Conservation (phyloP, 2,888 invertebrate species). For the Diadegma fenestrale region DNA sequence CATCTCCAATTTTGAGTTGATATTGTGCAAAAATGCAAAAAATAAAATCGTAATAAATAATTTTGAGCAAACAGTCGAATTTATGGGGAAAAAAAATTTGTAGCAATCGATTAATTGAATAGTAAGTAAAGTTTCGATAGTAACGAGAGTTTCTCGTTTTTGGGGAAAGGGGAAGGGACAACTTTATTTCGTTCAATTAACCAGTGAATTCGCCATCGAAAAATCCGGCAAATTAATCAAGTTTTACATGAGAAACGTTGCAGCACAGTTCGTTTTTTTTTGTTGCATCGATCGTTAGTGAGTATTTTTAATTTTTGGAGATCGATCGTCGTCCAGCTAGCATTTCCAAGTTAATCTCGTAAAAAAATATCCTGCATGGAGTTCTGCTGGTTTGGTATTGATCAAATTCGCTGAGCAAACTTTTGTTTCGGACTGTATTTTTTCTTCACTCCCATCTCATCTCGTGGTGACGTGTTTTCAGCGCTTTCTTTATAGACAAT, state of each 20-base stretch:
- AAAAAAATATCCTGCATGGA: slow-evolving; percentile 67
- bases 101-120: not conserved
- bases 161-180: not conserved
- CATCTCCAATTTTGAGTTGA: too few species aligned
- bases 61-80: too few species aligned
- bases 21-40: too few species aligned
- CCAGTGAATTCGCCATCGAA: not conserved
- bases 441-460: not conserved
- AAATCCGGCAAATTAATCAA: not conserved
- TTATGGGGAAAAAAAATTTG: not conserved
- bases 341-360: slow-evolving; percentile 54
- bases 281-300: too few species aligned
- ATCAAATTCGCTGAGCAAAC: slow-evolving; percentile 38
- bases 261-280: not conserved
- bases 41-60: too few species aligned
- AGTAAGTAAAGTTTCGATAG: not conserved
- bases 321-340: slow-evolving; percentile 58
- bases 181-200: not conserved
- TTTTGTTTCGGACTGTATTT: slow-evolving; percentile 9
- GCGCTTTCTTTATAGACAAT: slow-evolving; percentile 15
- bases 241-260: not conserved
- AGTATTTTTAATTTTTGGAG: too few species aligned
- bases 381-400: slow-evolving; percentile 49
- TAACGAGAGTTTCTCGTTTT: not conserved
- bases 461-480: slow-evolving; percentile 1